These are phyloP conservation scores for honey bee (Apis mellifera) DNA, from an alignment of 1,140 invertebrate species.

Conservation along the genomic window Amel_HAv3.1 CM009943.2:6834001-6834500, in stretches of 20 bases:
- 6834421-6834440: not conserved
- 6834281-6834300: no score
- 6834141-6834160: not conserved
- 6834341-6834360: no score
- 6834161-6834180: not conserved
- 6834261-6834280: not conserved
- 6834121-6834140: not conserved
- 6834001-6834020: conserved; percentile 14
- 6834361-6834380: no score
- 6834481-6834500: conserved; percentile 29
- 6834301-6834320: not conserved
- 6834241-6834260: not conserved
- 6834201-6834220: not conserved
- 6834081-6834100: conserved; percentile 3
- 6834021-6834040: conserved; percentile 16
- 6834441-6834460: not conserved
- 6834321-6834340: not conserved
- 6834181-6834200: conserved; percentile 18
- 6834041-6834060: conserved; percentile 8
- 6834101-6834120: conserved; percentile 33
- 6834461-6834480: conserved; percentile 54
- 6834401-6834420: not conserved
- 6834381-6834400: not conserved
- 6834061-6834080: conserved; percentile 26
- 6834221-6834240: conserved; percentile 8